Conservation (phyloP, 2,797 vertebrate genomes). For the Syngnathus rostellatus region DNA sequence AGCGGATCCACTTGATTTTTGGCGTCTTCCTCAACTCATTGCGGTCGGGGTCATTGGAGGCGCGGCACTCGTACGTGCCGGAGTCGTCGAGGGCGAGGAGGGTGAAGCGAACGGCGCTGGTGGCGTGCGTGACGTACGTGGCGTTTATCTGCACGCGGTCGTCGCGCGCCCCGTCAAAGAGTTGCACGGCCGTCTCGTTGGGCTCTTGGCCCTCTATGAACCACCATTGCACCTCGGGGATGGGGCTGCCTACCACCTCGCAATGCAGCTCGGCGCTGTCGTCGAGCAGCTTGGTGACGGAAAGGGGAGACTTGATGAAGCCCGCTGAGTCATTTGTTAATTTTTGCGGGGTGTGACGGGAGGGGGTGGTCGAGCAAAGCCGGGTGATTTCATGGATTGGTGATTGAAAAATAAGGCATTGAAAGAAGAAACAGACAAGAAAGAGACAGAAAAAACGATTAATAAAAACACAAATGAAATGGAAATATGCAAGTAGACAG, state of each 20-base stretch:
- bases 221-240: slow-evolving; percentile 96
- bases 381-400: slow-evolving; percentile 28
- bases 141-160: slow-evolving; percentile 81
- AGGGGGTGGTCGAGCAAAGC: slow-evolving; percentile 9
- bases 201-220: slow-evolving; percentile 76
- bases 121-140: slow-evolving; percentile 80
- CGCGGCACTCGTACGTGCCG: slow-evolving; percentile 88
- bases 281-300: slow-evolving; percentile 73
- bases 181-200: slow-evolving; percentile 74
- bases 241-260: slow-evolving; percentile 82
- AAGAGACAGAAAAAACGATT: slow-evolving; percentile 44
- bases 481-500: slow-evolving; percentile 46
- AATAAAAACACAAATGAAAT: slow-evolving; percentile 56
- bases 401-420: slow-evolving; percentile 40
- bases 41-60: slow-evolving; percentile 91
- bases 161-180: slow-evolving; percentile 82
- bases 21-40: slow-evolving; percentile 87
- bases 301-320: slow-evolving; percentile 83
- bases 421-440: slow-evolving; percentile 42
- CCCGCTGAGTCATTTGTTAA: slow-evolving; percentile 66
- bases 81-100: slow-evolving; percentile 75
- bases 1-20: slow-evolving; percentile 95
- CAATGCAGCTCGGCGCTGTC: slow-evolving; percentile 80
- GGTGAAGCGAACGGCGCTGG: slow-evolving; percentile 77
- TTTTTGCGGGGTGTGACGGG: slow-evolving; percentile 16